Evolutionary conservation across 2,113 vertebrate genomes (phyloP), one percentile per base, ranked within the genome.

Genomic region (Sorex fumeus): DNA sequence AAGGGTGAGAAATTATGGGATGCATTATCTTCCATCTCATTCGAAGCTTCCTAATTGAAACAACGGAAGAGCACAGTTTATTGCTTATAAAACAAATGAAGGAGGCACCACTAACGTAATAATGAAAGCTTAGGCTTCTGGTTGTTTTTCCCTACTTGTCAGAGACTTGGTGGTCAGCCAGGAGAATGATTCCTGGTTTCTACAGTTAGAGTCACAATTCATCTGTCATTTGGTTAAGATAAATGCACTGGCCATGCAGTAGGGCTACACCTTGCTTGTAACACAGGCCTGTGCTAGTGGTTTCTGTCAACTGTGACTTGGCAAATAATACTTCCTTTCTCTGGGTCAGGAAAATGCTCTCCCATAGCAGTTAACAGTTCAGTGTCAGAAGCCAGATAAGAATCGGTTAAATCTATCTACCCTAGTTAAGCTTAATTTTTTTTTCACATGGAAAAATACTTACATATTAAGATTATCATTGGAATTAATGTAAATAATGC

Each of bases 1-100:
- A 96, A 96, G 88, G 77, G 93, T 97, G 91, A 97, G 79, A 97
- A 98, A 97, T 98, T 97, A 97, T 97, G 89, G 95, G 95, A 95
- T 97, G 88, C 93, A 95, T 97, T 98, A 98, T 97, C 96, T 97
- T 96, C 96, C 93, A 96, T 98, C 97, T 98, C 96, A 97, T 97
- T 97, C 96, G 97, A 97, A 97, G 97, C 95, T 95, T 94, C 83
- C 96, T 98, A 97, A 98, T 98, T 98, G 97, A 98, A 98, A 97
- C 92, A 96, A 97, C 1, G 10, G 93, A 94, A 8, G 62, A 94
- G 91, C 88, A 66, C 72, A 93, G 81, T 97, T 97, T 98, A 97
- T 97, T 97, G 97, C 96, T 97, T 97, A 91, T 94, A 95, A 96
- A 97, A 97, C 96, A 97, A 97, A 97, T 95, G 95, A 93, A 93